Evolutionary conservation across 2,888 invertebrate genomes (phyloP).

Genomic region (Euzophera pinguis): DNA sequence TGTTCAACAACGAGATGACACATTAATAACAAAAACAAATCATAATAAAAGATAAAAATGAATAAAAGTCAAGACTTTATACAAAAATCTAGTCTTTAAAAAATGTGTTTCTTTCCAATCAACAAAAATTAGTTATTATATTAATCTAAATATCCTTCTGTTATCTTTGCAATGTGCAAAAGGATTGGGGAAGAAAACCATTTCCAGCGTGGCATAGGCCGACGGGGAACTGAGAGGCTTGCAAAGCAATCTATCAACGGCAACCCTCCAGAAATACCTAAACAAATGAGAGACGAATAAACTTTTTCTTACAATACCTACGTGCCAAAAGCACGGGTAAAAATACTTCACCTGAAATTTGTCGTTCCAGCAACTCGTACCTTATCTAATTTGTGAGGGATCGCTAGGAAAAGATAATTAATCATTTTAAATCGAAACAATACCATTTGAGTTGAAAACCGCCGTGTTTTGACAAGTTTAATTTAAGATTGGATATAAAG

Average conservation of each 20-base stretch:
- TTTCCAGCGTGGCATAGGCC: constrained; percentile 37
- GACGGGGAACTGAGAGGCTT: constrained; percentile 33
- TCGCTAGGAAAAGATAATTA: constrained; percentile 25
- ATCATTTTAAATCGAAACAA: constrained; percentile 35
- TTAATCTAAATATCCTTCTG: background rate
- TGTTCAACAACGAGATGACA: too few species aligned
- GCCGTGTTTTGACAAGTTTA: constrained; percentile 41
- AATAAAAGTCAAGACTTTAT: too few species aligned
- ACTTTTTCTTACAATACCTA: constrained; percentile 35
- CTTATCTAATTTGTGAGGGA: constrained; percentile 21
- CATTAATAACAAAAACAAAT: too few species aligned
- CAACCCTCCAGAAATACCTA: constrained; percentile 53
- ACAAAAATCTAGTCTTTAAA: too few species aligned
- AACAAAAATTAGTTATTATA: background rate
- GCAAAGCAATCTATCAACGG: constrained; percentile 60
- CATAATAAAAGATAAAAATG: too few species aligned
- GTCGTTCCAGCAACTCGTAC: constrained; percentile 33
- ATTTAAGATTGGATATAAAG: constrained; percentile 46
- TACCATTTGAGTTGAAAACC: constrained; percentile 39
- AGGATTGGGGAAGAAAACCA: constrained; percentile 47
- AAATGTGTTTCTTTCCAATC: background rate
- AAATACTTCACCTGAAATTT: constrained; percentile 35
- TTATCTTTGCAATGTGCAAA: background rate
- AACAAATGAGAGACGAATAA: constrained; percentile 46
- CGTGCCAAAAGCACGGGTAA: constrained; percentile 34